These are phyloP conservation scores for Equus przewalskii DNA, from an alignment of 2,113 vertebrate species.

Conservation along the genomic window DNA sequence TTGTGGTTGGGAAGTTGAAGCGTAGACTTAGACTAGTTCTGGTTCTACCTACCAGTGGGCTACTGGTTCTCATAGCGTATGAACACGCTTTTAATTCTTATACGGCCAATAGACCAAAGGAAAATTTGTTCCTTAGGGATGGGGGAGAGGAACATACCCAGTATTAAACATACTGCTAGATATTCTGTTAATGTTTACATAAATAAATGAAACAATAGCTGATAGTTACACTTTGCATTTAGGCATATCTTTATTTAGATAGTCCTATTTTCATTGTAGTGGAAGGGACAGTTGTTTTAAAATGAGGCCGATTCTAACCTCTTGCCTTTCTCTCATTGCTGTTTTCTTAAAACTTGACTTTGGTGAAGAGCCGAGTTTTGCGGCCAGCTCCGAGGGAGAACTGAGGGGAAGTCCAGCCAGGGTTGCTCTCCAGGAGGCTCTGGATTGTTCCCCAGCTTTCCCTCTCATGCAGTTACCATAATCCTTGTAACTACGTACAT, in stretches of 20 bases:
- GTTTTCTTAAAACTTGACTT: conserved; percentile 48
- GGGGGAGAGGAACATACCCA: not conserved
- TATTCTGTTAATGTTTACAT: conserved; percentile 4
- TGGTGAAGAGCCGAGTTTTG: not conserved
- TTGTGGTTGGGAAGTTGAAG: not conserved
- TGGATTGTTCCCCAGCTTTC: not conserved
- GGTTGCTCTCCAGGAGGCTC: not conserved
- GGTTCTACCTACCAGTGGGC: not conserved
- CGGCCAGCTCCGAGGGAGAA: not conserved
- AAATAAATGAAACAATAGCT: not conserved
- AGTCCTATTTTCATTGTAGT: conserved; percentile 30
- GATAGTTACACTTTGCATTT: not conserved
- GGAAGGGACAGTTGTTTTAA: conserved; percentile 20
- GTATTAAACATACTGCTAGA: not conserved
- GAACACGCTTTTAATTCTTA: conserved; percentile 18
- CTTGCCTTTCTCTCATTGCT: not conserved
- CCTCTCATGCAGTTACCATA: not conserved
- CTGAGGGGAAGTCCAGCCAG: not conserved
- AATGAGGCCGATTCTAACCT: not conserved
- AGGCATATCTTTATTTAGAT: not conserved
- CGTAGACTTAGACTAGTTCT: not conserved
- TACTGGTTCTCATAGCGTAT: not conserved
- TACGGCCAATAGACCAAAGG: not conserved
- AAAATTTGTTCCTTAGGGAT: not conserved
- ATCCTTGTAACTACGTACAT: not conserved